These are phyloP conservation scores for Calidris pugnax DNA, from an alignment of 2,113 vertebrate genomes.

Conservation along the genomic window DNA sequence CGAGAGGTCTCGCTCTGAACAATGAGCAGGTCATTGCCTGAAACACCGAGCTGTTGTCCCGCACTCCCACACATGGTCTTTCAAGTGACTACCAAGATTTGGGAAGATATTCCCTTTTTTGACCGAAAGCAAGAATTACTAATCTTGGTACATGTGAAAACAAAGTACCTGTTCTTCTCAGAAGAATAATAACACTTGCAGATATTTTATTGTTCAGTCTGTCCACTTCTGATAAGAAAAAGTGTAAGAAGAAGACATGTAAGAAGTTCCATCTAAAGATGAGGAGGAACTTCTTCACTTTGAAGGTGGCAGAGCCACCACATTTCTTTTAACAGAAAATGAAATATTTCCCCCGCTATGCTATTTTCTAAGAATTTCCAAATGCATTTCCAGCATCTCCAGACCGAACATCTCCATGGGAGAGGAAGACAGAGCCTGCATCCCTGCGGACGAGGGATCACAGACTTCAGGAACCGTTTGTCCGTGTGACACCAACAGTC, in stretches of 20 bases:
- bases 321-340: background rate
- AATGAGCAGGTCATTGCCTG: background rate
- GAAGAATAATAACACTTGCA: background rate
- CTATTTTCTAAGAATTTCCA: background rate
- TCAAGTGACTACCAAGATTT: background rate
- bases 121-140: background rate
- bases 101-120: background rate
- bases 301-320: too few relatives aligned
- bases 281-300: too few relatives aligned
- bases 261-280: too few relatives aligned
- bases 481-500: background rate
- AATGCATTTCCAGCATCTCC: background rate
- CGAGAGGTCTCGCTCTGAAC: background rate
- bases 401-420: background rate
- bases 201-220: background rate
- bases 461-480: background rate
- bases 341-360: background rate
- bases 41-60: rapidly evolving
- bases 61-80: too few relatives aligned
- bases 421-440: background rate
- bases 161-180: background rate
- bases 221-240: background rate
- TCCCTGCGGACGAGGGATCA: background rate
- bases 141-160: background rate
- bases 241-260: too few relatives aligned